phyloP scores from a whole-genome alignment of 2,888 invertebrate genomes.

The Zonitis immaculata region DNA sequence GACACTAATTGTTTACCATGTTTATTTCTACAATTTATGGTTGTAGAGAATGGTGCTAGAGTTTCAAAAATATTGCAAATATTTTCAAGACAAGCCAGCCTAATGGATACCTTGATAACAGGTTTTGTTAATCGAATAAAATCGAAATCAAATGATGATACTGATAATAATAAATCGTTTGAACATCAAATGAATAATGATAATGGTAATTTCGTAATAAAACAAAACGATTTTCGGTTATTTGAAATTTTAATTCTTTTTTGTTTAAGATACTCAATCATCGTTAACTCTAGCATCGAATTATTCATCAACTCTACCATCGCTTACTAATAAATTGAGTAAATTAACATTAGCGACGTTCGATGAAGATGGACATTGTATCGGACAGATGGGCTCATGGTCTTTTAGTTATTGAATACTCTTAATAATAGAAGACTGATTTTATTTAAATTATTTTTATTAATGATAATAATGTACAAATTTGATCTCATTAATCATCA shows the following conservation, averaged over 20 bases:
- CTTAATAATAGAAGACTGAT: neutral
- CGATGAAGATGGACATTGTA: constrained; percentile 81
- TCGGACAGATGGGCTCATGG: constrained; percentile 84
- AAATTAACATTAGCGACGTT: constrained; percentile 83
- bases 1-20: constrained; percentile 86
- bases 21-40: constrained; percentile 85
- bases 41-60: constrained; percentile 69
- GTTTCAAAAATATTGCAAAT: constrained; percentile 77
- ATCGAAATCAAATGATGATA: constrained; percentile 46
- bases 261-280: constrained; percentile 49
- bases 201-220: constrained; percentile 30
- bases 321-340: constrained; percentile 79
- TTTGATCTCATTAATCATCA: constrained; percentile 16
- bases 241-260: constrained; percentile 3
- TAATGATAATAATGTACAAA: constrained; percentile 1
- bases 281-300: constrained; percentile 44
- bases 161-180: constrained; percentile 45
- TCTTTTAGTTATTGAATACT: constrained; percentile 57
- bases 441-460: constrained; percentile 4
- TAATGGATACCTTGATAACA: constrained; percentile 83
- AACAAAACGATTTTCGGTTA: too few relatives aligned
- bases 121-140: constrained; percentile 76
- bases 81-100: constrained; percentile 69
- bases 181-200: constrained; percentile 37
- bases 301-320: constrained; percentile 54